Percentiles rank a stretch among this genome's conserved stretches.
These are phyloP conservation scores for Geodia barretti DNA, from an alignment of 37 sponge, comb jelly and placozoan species.

Conservation along the genomic window DNA sequence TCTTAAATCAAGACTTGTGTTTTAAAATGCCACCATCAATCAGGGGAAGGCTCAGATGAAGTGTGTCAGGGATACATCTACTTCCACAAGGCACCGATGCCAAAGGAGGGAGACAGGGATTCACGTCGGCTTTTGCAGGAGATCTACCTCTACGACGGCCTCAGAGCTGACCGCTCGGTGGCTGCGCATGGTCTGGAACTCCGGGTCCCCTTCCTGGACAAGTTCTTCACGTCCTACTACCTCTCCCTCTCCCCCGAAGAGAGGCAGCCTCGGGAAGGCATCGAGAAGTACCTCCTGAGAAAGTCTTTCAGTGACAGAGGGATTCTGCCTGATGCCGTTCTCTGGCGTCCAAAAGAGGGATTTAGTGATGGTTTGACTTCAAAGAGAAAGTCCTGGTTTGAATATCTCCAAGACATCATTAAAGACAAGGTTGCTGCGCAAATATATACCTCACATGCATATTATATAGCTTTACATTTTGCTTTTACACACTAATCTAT, in stretches of 20 bases:
- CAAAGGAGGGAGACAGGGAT: constrained; percentile 38
- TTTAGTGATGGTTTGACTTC: constrained; percentile 70
- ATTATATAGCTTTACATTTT: no score
- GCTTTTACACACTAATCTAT: background rate
- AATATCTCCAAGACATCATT: constrained; percentile 15
- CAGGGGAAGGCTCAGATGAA: constrained; percentile 46
- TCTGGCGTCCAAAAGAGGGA: constrained; percentile 82
- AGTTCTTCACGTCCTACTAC: constrained; percentile 42
- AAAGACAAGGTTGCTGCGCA: constrained; percentile 35
- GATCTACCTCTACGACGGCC: constrained; percentile 62
- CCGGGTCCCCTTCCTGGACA: constrained; percentile 77
- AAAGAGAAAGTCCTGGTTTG: constrained; percentile 41
- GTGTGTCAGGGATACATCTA: constrained; percentile 72
- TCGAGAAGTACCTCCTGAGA: constrained; percentile 69
- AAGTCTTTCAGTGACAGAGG: constrained; percentile 58
- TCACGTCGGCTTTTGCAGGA: constrained; percentile 46
- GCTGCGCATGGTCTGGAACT: constrained; percentile 75
- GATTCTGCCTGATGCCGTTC: constrained; percentile 66
- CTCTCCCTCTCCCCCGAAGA: constrained; percentile 53
- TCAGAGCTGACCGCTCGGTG: constrained; percentile 62
- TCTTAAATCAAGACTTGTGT: no score
- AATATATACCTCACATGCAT: no score
- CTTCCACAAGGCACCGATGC: constrained; percentile 70
- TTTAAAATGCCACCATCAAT: no score
- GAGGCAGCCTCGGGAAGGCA: constrained; percentile 48